Evolutionary conservation across 2,113 vertebrate species (phyloP).

Genomic region (Meleagris gallopavo): DNA sequence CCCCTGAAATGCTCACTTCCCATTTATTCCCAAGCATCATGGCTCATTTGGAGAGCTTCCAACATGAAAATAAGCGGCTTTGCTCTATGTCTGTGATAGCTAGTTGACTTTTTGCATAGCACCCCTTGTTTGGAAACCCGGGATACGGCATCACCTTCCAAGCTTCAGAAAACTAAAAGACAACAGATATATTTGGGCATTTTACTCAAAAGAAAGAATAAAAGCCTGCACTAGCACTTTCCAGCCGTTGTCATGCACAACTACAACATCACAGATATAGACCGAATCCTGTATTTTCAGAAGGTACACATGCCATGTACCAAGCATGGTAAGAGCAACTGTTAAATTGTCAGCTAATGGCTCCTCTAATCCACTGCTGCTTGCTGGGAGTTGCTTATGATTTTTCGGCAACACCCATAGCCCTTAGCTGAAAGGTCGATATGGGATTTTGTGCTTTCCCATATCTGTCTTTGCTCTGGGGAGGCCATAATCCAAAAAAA

Average conservation of each 20-base stretch:
- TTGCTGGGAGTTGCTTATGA: conserved; percentile 48
- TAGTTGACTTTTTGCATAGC: conserved; percentile 34
- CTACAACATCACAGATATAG: conserved; percentile 78
- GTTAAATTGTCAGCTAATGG: conserved; percentile 51
- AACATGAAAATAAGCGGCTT: conserved; percentile 77
- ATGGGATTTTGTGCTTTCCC: background rate
- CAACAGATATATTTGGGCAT: background rate
- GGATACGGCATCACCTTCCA: background rate
- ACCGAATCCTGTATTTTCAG: conserved; percentile 79
- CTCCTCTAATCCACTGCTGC: conserved; percentile 25
- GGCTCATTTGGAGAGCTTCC: conserved; percentile 68
- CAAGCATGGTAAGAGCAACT: conserved; percentile 47
- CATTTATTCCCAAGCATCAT: conserved; percentile 71
- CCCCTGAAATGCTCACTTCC: conserved; percentile 59
- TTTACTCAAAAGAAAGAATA: conserved; percentile 44
- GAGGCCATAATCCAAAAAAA: conserved; percentile 20
- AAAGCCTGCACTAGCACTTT: background rate
- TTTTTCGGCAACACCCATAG: conserved; percentile 32
- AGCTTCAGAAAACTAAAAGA: conserved; percentile 18
- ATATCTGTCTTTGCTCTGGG: conserved; percentile 43
- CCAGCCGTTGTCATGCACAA: background rate
- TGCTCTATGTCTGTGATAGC: conserved; percentile 81
- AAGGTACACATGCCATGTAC: conserved; percentile 56
- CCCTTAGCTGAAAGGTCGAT: conserved; percentile 9
- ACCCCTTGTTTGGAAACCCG: conserved; percentile 42